Conservation (phyloP, 1,140 invertebrate species). For the Drosophila arizonae region DNA sequence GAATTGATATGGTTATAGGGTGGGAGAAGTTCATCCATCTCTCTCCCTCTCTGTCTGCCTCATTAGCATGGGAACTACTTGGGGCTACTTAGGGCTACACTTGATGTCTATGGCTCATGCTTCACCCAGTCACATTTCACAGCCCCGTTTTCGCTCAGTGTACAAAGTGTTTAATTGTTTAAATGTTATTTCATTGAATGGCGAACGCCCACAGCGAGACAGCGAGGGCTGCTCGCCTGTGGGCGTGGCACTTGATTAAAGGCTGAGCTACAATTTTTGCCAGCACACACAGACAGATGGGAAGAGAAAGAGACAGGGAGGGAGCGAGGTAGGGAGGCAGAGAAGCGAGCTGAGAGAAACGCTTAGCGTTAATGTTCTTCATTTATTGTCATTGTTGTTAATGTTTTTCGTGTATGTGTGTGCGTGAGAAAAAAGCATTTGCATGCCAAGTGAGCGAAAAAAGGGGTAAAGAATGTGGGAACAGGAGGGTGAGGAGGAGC, state of each 20-base stretch:
- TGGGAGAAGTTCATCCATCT: too few species aligned
- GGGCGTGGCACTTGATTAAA: conserved; percentile 7
- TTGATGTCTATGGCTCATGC: too few species aligned
- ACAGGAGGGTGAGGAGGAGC: neutral
- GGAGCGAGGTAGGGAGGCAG: neutral
- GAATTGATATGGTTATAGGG: too few species aligned
- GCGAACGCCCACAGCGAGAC: conserved; percentile 36
- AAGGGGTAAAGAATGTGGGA: neutral
- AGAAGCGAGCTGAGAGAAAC: conserved; percentile 26
- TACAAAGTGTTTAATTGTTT: conserved; percentile 61
- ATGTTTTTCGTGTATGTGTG: conserved; percentile 73
- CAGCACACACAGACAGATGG: neutral
- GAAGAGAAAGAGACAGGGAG: neutral
- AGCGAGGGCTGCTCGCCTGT: too few species aligned
- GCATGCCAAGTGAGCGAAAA: conserved; percentile 52
- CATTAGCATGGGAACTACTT: too few species aligned
- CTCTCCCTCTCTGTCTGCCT: too few species aligned
- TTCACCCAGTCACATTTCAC: too few species aligned
- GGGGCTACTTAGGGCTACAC: too few species aligned
- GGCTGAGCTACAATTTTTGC: neutral
- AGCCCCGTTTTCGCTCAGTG: conserved; percentile 16
- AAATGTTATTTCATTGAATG: conserved; percentile 75
- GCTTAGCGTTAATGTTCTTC: conserved; percentile 78
- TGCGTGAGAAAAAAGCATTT: conserved; percentile 73
- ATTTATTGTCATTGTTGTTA: conserved; percentile 79